Conservation (phyloP, 2,888 invertebrate genomes). For the Atethmia centrago region DNA sequence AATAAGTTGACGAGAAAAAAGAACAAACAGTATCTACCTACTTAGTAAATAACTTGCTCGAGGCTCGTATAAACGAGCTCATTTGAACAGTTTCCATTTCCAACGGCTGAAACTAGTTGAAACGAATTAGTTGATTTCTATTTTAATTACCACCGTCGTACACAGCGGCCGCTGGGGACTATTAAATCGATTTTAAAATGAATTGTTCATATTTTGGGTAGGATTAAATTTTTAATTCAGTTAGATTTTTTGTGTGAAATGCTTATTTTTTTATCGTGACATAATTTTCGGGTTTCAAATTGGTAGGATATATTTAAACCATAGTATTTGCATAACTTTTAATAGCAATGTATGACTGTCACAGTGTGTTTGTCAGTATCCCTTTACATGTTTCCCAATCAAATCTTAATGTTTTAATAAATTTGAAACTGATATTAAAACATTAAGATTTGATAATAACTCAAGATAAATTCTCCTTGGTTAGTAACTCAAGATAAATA, state of each 20-base stretch:
- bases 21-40: background rate
- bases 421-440: background rate
- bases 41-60: background rate
- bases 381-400: background rate
- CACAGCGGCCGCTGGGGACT: conserved; percentile 15
- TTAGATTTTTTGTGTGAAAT: background rate
- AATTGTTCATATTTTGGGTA: conserved; percentile 4
- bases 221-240: background rate
- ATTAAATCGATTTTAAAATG: conserved; percentile 23
- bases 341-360: background rate
- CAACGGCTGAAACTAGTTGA: conserved; percentile 20
- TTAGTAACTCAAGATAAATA: background rate
- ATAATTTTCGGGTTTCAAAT: background rate
- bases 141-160: conserved; percentile 30
- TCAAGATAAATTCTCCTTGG: too few species aligned
- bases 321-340: too few species aligned
- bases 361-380: background rate
- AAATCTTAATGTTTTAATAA: background rate
- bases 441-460: too few species aligned
- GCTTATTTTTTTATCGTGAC: background rate
- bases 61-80: conserved; percentile 1
- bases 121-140: conserved; percentile 41
- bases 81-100: conserved; percentile 15
- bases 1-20: conserved; percentile 2
- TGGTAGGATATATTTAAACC: background rate